Evolutionary conservation across 2,113 vertebrate species (phyloP), one percentile per base, ranked within the genome.

Genomic region (Numida meleagris): DNA sequence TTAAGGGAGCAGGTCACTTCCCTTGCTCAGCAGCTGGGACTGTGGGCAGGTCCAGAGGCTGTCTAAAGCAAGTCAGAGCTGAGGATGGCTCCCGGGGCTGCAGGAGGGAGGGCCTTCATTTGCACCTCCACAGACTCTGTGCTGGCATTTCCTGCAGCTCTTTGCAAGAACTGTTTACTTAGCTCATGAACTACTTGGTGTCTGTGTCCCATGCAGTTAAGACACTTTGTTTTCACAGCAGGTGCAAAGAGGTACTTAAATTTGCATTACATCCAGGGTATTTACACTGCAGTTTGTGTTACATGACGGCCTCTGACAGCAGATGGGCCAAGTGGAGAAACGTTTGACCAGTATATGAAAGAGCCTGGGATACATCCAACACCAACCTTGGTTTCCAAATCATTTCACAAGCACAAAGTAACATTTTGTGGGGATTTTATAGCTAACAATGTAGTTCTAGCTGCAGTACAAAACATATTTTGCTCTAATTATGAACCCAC

Each of bases 291-390:
- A 27, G 66, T 93, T 92, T 91, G 74, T 93, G 82, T 73, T 53
- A 93, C 42, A 82, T 84, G 88, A 96, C 90, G 88, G 95, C 50
- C 95, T 84, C 91, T 91, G 87, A 94, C 71, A 94, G 72, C 90
- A 94, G 87, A 96, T 89, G 92, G 89, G 83, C 81, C 86, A 97
- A 94, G 84, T 4, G 29, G 61, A 94, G 88, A 95, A 91, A 76
- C 1, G 1, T 95, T 72, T 95, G 61, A 95, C 73, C 27, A 0
- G 80, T 85, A 66, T 73, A 66, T 80, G 77, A 89, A 86, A 75
- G 29, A 82, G 70, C 21, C 8, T 96, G 94, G 89, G 85, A 93
- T 57, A 38, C 45, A 82, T 94, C 76, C 92, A 96, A 95, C n/a
- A 38, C 25, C 86, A 94, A 70, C 66, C 80, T 88, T 90, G 90